Evolutionary conservation across 2,113 vertebrate genomes (phyloP).

Genomic region (Uropsilus gracilis): DNA sequence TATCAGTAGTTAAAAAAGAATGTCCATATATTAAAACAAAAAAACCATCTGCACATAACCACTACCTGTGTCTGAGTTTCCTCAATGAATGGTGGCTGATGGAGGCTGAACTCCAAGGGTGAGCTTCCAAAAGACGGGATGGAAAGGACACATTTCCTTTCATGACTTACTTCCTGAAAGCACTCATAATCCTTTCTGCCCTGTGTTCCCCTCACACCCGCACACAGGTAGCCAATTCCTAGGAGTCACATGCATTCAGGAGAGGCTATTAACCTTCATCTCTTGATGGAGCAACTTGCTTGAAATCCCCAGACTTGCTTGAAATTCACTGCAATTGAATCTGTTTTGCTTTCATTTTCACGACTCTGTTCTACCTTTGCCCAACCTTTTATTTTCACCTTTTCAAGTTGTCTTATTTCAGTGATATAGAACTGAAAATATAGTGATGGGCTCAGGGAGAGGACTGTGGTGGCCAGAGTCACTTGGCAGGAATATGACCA

Average conservation of each 20-base stretch:
- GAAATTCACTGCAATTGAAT: background rate
- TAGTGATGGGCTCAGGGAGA: no score
- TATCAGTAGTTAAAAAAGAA: no score
- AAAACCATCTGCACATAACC: no score
- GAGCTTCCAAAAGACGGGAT: background rate
- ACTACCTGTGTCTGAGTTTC: background rate
- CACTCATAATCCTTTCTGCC: background rate
- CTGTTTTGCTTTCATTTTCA: background rate
- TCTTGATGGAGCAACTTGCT: background rate
- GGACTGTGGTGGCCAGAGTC: background rate
- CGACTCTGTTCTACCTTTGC: background rate
- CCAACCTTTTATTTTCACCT: background rate
- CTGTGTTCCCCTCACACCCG: background rate
- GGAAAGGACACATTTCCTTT: background rate
- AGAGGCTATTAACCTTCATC: background rate
- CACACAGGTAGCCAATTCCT: background rate
- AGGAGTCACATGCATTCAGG: no score
- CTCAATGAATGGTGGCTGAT: background rate
- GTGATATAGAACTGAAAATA: background rate
- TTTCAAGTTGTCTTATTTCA: background rate
- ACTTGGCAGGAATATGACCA: accelerated
- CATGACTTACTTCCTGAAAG: background rate
- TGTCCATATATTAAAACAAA: no score
- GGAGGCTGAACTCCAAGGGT: background rate
- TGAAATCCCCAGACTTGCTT: background rate